Evolutionary conservation across 1,140 invertebrate species (phyloP).

Genomic region (Trichonephila clavipes): DNA sequence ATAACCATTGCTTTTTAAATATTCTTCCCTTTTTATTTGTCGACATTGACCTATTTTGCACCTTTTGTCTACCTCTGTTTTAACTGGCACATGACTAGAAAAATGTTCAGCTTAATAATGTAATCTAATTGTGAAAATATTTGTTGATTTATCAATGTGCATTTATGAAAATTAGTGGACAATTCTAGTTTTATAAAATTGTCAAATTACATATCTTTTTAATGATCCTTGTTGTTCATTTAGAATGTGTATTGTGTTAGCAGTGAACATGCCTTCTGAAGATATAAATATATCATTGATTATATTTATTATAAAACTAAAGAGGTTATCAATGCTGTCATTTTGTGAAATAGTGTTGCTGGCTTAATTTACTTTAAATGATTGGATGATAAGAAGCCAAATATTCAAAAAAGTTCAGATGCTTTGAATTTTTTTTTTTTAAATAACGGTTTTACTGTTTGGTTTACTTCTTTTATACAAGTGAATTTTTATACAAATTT

Average conservation of each 20-base stretch:
- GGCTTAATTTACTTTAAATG: not conserved
- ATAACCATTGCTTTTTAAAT: not conserved
- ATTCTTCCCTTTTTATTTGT: not conserved
- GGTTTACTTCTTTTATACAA: no score
- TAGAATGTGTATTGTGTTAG: conserved; percentile 5
- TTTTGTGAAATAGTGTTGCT: conserved; percentile 10
- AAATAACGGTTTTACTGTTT: no score
- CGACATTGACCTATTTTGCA: not conserved
- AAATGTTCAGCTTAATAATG: not conserved
- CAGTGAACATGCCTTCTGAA: not conserved
- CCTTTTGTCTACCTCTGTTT: not conserved
- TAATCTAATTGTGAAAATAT: not conserved
- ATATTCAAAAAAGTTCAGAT: no score
- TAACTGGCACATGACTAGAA: not conserved
- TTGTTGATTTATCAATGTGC: conserved; percentile 9
- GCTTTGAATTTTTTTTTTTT: no score
- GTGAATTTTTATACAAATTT: no score
- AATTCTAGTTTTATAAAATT: not conserved
- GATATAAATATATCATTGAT: not conserved
- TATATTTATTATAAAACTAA: conserved; percentile 11
- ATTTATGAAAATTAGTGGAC: not conserved
- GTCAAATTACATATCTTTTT: conserved; percentile 36
- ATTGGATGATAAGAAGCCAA: not conserved
- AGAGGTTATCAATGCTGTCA: not conserved
- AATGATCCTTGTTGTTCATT: conserved; percentile 40